A percentile compares a stretch with the other conserved stretches of the same genome.
phyloP scores from a whole-genome alignment of 2,113 vertebrate species.

The Thunnus maccoyii region DNA sequence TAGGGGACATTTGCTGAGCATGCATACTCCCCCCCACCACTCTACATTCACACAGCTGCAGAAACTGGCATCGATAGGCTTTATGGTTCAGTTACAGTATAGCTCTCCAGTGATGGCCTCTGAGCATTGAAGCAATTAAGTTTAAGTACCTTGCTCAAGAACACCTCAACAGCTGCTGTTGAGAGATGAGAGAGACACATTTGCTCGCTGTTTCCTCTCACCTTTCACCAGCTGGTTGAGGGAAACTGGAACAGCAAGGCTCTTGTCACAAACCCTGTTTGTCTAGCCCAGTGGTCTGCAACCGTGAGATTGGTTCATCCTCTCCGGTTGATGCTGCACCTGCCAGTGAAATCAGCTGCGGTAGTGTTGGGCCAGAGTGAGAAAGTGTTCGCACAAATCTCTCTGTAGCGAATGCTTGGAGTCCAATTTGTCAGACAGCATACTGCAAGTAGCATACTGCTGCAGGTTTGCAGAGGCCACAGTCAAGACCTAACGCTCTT shows the following conservation, averaged over 20 bases:
- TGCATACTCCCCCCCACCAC: neutral
- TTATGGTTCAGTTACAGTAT: conserved; percentile 37
- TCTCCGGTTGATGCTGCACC: conserved; percentile 35
- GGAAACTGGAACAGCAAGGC: conserved; percentile 20
- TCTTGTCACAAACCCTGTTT: conserved; percentile 35
- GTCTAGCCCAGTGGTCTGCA: conserved; percentile 46
- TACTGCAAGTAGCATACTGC: conserved; percentile 6
- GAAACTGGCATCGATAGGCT: conserved; percentile 19
- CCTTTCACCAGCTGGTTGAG: conserved; percentile 26
- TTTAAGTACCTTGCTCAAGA: conserved; percentile 37
- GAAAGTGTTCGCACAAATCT: conserved; percentile 39
- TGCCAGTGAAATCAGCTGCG: conserved; percentile 37
- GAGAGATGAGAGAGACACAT: conserved; percentile 25
- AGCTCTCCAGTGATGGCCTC: conserved; percentile 28
- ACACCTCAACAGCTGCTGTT: conserved; percentile 36
- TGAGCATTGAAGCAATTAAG: conserved; percentile 32
- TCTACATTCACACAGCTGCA: conserved; percentile 21
- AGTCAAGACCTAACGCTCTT: neutral
- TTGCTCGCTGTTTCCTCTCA: conserved; percentile 8
- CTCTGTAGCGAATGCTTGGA: conserved; percentile 15
- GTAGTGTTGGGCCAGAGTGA: conserved; percentile 5
- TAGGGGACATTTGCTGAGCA: conserved; percentile 54
- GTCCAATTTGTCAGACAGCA: neutral
- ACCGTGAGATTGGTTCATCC: conserved; percentile 50
- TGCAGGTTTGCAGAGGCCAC: conserved; percentile 10